Conservation (phyloP, 1,140 invertebrate genomes). For the Plectrocnemia conspersa region DNA sequence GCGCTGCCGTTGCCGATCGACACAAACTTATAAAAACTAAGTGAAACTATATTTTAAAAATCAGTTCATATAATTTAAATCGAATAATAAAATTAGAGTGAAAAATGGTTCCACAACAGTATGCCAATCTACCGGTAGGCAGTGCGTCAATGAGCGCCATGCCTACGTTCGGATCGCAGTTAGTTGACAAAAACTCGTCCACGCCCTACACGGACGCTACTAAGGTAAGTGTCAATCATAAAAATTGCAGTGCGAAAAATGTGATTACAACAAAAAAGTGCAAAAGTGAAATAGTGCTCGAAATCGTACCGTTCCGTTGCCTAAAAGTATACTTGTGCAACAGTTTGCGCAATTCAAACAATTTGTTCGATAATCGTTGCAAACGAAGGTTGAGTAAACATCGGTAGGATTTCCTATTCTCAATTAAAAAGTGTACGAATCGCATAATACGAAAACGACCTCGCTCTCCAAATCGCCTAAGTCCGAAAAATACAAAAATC, state of each 20-base stretch:
- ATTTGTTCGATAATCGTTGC: background rate
- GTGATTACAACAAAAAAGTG: background rate
- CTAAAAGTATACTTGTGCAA: background rate
- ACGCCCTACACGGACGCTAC: slow-evolving; percentile 96
- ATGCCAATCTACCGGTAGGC: slow-evolving; percentile 48
- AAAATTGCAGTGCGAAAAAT: slow-evolving; percentile 25
- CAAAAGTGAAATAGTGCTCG: background rate
- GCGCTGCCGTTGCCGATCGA: background rate
- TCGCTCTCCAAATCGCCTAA: no score
- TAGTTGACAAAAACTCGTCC: slow-evolving; percentile 81
- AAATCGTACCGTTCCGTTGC: background rate
- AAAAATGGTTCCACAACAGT: slow-evolving; percentile 51
- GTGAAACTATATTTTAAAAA: background rate
- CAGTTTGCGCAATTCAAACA: background rate
- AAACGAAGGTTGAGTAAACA: no score
- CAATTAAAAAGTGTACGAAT: no score
- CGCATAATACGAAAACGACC: no score
- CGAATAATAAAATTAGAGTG: slow-evolving; percentile 4
- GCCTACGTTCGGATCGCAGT: slow-evolving; percentile 74
- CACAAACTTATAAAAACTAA: no score
- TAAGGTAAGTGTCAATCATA: slow-evolving; percentile 67
- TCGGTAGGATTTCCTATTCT: no score
- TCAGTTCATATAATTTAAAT: background rate
- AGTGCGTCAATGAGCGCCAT: slow-evolving; percentile 42
- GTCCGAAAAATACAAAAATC: no score